Conservation (phyloP, 2,113 vertebrate species). For the Eulacestoma nigropectus region DNA sequence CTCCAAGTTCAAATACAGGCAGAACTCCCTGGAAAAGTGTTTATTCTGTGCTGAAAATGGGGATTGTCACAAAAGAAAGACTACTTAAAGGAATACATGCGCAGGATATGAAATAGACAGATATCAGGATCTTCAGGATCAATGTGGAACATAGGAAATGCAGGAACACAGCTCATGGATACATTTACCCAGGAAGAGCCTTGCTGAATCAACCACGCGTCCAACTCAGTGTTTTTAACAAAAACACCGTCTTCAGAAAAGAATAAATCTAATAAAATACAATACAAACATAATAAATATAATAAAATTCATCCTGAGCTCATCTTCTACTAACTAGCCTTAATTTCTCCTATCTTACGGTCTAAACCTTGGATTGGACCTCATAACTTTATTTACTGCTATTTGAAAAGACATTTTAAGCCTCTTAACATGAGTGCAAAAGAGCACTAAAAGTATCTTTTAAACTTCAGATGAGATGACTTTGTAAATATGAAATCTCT, state of each 20-base stretch:
- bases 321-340: not conserved
- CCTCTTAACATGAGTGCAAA: not conserved
- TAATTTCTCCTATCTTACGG: not conserved
- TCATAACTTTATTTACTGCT: not conserved
- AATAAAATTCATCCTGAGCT: not conserved
- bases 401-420: not conserved
- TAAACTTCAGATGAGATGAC: not conserved
- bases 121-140: not conserved
- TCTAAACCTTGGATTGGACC: not conserved
- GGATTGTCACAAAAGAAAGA: not conserved
- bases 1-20: not conserved
- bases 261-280: not conserved
- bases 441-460: not conserved
- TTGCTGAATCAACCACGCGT: not conserved
- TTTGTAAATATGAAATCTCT: not conserved
- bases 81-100: not conserved
- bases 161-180: not conserved
- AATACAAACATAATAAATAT: not conserved
- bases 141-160: not conserved
- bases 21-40: not conserved
- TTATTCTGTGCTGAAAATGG: not conserved
- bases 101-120: not conserved
- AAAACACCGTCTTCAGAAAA: not conserved
- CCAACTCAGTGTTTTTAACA: not conserved
- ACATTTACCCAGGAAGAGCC: not conserved